Evolutionary conservation across 2,113 vertebrate species (phyloP), one percentile per base, ranked within the genome.

Genomic region (Potamarius usumacintae): DNA sequence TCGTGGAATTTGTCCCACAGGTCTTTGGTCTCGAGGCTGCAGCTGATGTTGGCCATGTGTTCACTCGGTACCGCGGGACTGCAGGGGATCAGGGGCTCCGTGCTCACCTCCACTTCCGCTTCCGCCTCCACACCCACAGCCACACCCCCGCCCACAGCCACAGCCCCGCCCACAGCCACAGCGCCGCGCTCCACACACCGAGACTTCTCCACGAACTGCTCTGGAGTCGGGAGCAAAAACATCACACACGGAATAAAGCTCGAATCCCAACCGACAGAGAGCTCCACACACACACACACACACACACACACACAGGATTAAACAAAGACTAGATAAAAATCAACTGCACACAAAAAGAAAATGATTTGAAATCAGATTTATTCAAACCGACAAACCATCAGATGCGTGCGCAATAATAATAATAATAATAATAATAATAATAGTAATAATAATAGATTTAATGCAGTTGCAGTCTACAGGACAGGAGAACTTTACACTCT

Each of bases 1-100:
- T 99, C 98, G 55, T 99, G 98, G 74, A 99, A 99, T 80, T 99
- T 99, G 93, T 99, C 98, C 98, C 98, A 99, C 78, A 99, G 96
- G 82, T 99, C 98, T 90, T 99, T 99, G 89, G 98, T 99, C 92
- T 99, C 98, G 90, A 99, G 92, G 90, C 95, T 98, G 96, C 98
- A 99, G 74, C 96, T 96, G 91, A 99, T 98, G 93, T 98, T 99
- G 65, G 97, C 97, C 98, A 99, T 99, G 92, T 99, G 98, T 93
- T 99, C 98, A 79, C 97, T 99, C 69, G 98, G 98, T 17, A 97
- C 92, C 85, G 96, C 94, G 77, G 98, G 97, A 20, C 94, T 97
- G 84, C 97, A 98, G 87, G 98, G 98, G 87, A 99, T 99, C 85
- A 99, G 96, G 0, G 98, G 98, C 85, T 99, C 98, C 0, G 98